Evolutionary conservation across 2,888 invertebrate species (phyloP).

Genomic region (Pristionchus entomophagus): DNA sequence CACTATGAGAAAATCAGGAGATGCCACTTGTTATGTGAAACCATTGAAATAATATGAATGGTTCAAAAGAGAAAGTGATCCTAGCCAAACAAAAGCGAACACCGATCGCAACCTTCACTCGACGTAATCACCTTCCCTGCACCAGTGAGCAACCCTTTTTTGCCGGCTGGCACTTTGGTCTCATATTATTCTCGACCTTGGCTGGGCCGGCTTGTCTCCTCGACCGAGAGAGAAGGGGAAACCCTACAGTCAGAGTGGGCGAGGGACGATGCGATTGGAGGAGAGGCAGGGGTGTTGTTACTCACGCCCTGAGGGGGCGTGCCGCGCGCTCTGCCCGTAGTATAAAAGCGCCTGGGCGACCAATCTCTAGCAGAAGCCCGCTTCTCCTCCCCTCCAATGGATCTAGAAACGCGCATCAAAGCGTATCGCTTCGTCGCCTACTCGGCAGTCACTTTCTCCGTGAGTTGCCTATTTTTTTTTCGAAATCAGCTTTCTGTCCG

Average conservation of each 20-base stretch:
- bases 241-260: neutral
- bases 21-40: no score
- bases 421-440: slow-evolving; percentile 61
- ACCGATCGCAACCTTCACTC: neutral
- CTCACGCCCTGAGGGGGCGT: neutral
- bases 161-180: neutral
- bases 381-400: slow-evolving; percentile 47
- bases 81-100: neutral
- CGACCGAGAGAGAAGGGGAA: neutral
- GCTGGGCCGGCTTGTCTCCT: neutral
- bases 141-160: neutral
- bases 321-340: neutral
- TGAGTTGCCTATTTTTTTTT: neutral
- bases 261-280: neutral
- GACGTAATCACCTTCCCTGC: neutral
- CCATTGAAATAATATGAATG: no score
- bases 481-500: no score
- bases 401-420: slow-evolving; percentile 59
- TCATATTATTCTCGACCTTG: slow-evolving; percentile 29
- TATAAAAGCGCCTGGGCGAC: neutral
- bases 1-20: no score
- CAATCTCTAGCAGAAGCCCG: slow-evolving; percentile 3
- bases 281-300: neutral
- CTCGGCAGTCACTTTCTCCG: slow-evolving; percentile 59
- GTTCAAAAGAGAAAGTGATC: no score